These are phyloP conservation scores for Frankliniella intonsa DNA, from an alignment of 2,888 invertebrate species.

Conservation along the genomic window DNA sequence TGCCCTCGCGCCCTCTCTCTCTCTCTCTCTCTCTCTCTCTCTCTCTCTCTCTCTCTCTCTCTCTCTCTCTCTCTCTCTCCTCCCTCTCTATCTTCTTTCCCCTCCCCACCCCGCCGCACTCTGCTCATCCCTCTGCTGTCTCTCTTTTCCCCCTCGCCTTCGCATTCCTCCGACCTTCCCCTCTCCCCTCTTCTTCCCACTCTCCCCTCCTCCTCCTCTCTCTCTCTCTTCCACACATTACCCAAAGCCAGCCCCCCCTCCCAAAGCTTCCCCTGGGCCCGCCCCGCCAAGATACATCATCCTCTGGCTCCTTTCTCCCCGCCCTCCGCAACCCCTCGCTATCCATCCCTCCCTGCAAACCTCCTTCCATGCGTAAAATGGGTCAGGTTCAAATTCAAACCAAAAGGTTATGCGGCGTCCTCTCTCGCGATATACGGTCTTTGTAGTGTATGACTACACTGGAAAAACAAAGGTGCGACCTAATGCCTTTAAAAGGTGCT, in stretches of 20 bases:
- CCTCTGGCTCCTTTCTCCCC: not conserved
- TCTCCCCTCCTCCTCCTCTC: not conserved
- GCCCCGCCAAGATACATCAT: not conserved
- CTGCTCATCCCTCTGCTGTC: not conserved
- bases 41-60: not conserved
- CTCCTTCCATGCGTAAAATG: not conserved
- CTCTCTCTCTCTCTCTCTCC: not conserved
- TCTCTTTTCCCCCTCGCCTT: not conserved
- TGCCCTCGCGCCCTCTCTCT: not conserved
- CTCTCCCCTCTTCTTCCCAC: not conserved
- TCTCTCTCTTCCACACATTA: slow-evolving; percentile 13
- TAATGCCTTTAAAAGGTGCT: no score
- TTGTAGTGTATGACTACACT: no score
- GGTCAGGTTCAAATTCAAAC: no score
- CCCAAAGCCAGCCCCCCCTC: not conserved
- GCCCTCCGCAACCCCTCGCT: not conserved
- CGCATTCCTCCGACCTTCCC: not conserved
- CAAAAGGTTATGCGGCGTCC: no score
- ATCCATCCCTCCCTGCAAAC: not conserved
- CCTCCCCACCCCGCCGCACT: not conserved
- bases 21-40: not conserved
- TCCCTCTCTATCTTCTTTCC: not conserved
- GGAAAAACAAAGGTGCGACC: no score
- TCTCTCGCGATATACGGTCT: no score
- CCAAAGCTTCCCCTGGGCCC: not conserved